phyloP scores from a whole-genome alignment of 1,140 invertebrate genomes.

The Sminthurinus signatus region DNA sequence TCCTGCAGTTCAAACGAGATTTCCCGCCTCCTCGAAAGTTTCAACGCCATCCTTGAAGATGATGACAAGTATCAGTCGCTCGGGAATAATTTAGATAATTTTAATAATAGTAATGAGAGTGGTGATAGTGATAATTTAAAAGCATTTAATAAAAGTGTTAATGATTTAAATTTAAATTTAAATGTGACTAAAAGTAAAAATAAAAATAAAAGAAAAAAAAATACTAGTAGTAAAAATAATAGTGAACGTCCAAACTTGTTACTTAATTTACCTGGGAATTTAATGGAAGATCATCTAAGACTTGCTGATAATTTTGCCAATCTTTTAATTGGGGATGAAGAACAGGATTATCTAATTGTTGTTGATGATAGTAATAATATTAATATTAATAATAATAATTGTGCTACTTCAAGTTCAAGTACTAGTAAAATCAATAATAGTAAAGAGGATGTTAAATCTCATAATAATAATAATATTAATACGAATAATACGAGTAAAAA shows the following conservation, averaged over 20 bases:
- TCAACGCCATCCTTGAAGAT: constrained; percentile 34
- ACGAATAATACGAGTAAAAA: no score
- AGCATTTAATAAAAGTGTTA: neutral
- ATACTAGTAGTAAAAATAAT: no score
- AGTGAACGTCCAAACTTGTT: no score
- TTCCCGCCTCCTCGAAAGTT: constrained; percentile 32
- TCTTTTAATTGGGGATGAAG: constrained; percentile 21
- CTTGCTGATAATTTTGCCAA: constrained; percentile 16
- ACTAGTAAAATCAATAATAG: no score
- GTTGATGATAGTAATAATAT: constrained; percentile 11
- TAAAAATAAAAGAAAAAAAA: no score
- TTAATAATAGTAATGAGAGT: no score
- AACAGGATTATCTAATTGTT: constrained; percentile 28
- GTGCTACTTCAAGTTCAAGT: no score
- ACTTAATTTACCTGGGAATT: neutral
- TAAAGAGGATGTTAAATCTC: no score
- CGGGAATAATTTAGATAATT: constrained; percentile 17
- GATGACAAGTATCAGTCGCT: constrained; percentile 9
- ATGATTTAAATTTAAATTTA: no score
- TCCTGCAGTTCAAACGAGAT: constrained; percentile 19
- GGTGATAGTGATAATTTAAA: constrained; percentile 5
- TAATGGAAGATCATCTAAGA: neutral
- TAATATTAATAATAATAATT: no score
- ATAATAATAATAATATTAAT: no score
- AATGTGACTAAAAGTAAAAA: constrained; percentile 8